A percentile compares a stretch with the other conserved stretches of the same genome.
phyloP scores from a whole-genome alignment of 2,797 vertebrate species.

The Eulemur rubriventer region DNA sequence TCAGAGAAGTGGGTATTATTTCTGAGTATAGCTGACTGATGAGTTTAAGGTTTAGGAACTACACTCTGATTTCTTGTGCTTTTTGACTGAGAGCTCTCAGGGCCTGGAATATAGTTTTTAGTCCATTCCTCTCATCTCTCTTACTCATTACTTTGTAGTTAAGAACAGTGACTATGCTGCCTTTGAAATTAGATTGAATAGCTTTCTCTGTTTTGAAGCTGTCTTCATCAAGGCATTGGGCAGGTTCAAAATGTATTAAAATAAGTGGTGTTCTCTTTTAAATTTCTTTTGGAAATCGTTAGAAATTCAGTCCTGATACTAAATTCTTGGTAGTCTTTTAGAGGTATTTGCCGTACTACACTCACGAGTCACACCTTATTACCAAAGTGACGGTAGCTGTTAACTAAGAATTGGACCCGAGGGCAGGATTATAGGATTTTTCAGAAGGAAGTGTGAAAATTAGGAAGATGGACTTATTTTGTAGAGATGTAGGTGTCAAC shows the following conservation, averaged over 20 bases:
- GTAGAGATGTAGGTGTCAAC: conserved; percentile 21
- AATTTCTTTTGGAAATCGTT: conserved; percentile 12
- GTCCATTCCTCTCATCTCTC: not conserved
- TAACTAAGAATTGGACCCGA: conserved; percentile 54
- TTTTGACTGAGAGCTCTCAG: conserved; percentile 58
- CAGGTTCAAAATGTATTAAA: not conserved
- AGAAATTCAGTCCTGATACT: not conserved
- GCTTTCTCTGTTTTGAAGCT: not conserved
- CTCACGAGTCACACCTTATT: conserved; percentile 46
- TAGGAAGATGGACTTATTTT: conserved; percentile 64
- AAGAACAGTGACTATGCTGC: not conserved
- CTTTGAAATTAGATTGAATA: not conserved
- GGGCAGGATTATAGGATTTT: conserved; percentile 62
- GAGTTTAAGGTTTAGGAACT: conserved; percentile 48
- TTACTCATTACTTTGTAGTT: not conserved
- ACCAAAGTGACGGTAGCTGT: conserved; percentile 51
- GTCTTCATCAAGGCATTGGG: not conserved
- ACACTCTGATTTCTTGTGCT: not conserved
- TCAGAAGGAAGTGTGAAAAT: conserved; percentile 69
- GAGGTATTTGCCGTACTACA: not conserved
- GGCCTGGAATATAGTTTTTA: not conserved
- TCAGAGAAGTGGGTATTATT: not conserved
- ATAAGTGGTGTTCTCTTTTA: not conserved
- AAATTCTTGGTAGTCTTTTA: conserved; percentile 44
- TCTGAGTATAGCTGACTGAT: not conserved